Evolutionary conservation across 2,113 vertebrate species (phyloP).

Genomic region (Merops nubicus): DNA sequence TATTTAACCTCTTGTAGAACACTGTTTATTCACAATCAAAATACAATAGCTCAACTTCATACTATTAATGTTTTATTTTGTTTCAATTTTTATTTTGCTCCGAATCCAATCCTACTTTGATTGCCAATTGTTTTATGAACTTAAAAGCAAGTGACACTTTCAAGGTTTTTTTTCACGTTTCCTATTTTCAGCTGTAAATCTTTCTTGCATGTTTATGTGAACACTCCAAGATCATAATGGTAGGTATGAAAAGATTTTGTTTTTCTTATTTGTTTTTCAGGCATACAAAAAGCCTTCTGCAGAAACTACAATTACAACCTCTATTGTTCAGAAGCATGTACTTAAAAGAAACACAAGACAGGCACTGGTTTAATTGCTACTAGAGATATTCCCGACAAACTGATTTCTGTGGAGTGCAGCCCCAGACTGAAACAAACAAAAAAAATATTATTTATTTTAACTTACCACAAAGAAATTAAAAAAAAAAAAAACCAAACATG

Average conservation of each 20-base stretch:
- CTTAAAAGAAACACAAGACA: conserved; percentile 18
- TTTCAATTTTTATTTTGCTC: conserved; percentile 3
- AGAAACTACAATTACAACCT: conserved; percentile 42
- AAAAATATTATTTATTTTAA: conserved; percentile 8
- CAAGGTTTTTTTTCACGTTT: conserved; percentile 1
- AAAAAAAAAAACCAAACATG: background rate
- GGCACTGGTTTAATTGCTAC: conserved; percentile 1
- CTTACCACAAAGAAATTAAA: background rate
- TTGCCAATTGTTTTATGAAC: background rate
- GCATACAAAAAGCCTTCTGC: background rate
- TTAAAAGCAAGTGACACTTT: background rate
- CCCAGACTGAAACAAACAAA: background rate
- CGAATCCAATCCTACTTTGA: background rate
- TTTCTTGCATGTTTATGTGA: fast-evolving
- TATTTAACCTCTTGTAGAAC: background rate
- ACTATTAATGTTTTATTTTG: background rate
- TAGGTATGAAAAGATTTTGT: conserved; percentile 11
- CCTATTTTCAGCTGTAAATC: background rate
- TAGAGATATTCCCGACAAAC: conserved; percentile 27
- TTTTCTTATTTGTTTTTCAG: conserved; percentile 37
- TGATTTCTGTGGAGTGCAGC: background rate
- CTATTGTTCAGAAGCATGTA: conserved; percentile 32
- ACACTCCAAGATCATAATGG: background rate
- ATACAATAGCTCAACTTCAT: background rate
- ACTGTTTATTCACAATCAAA: background rate